Evolutionary conservation across 2,888 invertebrate genomes (phyloP), one percentile per base, ranked within the genome.

Genomic region (Notocelia uddmanniana): DNA sequence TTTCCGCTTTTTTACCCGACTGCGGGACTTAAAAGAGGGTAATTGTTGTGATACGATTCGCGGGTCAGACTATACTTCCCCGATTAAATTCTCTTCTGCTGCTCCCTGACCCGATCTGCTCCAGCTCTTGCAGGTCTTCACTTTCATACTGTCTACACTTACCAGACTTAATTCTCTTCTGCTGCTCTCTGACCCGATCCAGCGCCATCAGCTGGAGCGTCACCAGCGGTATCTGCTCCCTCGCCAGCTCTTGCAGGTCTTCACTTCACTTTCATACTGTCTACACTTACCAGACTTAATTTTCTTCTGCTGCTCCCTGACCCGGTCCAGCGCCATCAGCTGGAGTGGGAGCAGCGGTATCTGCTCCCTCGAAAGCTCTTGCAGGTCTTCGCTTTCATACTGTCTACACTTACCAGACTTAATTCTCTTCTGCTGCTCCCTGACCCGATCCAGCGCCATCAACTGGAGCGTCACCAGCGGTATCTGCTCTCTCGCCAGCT

Each of bases 311-410:
- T 96, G 90, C 8, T 89, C 88, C 69, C 96, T 85, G 68, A 97
- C 89, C 68, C 95, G 94, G 68, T 95, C 92, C 73, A 95, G 90
- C 0, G 97, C 97, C 77, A 92, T 93, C 45, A 95, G 85, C 78
- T 96, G 95, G 31, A 98, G 88, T 2, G 94, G 92, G 9, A 91
- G 91, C 0, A 96, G 77, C 0, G 98, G 98, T 73, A 98, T 96
- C 19, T 95, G 80, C 5, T 90, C 86, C 67, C 94, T 94, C 0
- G 97, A 97, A 75, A 95, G 91, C 66, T 93, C 91, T 79, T 96
- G 95, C 2, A 97, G 85, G 0, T 92, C 31, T 31, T 0, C 9
- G 8, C 31, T 3, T 31, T 2, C 9, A 31, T 31, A 98, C 64
- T 92, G 87, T 8, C 31, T 19, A 10, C 18, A 23, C 73, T 62